Base-by-base conservation (phyloP, 1,140 invertebrate species). In the Asbolus verrucosus region DNA sequence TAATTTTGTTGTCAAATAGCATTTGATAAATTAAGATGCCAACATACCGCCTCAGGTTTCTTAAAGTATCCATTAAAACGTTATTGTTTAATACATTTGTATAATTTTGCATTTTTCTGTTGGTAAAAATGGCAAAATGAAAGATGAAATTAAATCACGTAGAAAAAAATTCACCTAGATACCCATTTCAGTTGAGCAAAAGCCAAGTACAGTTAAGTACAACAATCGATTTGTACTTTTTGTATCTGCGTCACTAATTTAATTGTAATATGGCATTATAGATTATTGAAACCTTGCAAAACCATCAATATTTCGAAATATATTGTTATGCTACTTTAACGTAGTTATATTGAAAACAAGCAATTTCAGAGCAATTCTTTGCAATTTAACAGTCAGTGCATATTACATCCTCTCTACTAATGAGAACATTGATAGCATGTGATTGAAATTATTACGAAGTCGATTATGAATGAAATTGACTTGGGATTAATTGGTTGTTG, bases 21-120 rank as follows among this genome's bases (percentile, higher is more conserved):
- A 36, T 11, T 27, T 36, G n/a, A 36, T 36, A 36, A 36, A 36
- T 36, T 36, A 36, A 36, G 33, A 36, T 36, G 33, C 11, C 33
- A 36, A 36, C 33, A n/a, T 11, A 36, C 11, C 6, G 33, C 33
- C 33, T 36, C 11, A 11, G 33, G 33, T 36, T 8, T 2, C n/a
- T 11, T 8, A 4, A 36, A 36, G 5, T 11, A n/a, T n/a, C 11
- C 11, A 36, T 36, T 36, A 36, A 36, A 36, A 6, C 33, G 6
- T 36, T 36, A 36, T 36, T 36, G 33, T 36, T 36, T 36, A 36
- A 36, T 36, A 36, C 5, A 36, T 36, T 11, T 36, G 11, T 3
- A 36, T 36, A 6, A 36, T 36, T 6, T 11, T 36, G 33, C 33
- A 36, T 6, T 36, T 36, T 36, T 36, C 4, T 30, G 11, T 36